Conservation (phyloP, 2,888 invertebrate genomes). For the Aphodius sticticus region DNA sequence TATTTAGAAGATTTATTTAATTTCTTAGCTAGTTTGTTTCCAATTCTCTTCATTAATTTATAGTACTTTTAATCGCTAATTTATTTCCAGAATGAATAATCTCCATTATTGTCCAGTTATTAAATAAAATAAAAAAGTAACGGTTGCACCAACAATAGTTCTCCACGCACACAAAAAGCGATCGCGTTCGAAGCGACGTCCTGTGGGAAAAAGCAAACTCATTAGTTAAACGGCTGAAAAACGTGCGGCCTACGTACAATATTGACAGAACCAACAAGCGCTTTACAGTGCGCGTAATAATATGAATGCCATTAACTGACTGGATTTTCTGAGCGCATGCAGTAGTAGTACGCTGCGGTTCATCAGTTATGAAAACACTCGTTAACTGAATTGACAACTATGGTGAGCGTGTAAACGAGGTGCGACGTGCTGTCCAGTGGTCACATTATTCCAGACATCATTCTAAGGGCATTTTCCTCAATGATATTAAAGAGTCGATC, state of each 20-base stretch:
- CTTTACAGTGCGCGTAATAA: slow-evolving; percentile 15
- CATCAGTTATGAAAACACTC: slow-evolving; percentile 46
- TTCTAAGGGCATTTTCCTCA: neutral
- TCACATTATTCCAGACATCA: neutral
- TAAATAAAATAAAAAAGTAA: too few species aligned
- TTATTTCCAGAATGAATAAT: too few species aligned
- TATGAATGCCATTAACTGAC: slow-evolving; percentile 38
- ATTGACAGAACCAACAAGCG: slow-evolving; percentile 9
- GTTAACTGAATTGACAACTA: slow-evolving; percentile 43
- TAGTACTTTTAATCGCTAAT: too few species aligned
- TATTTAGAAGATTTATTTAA: too few species aligned
- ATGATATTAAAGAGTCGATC: neutral
- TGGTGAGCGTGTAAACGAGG: slow-evolving; percentile 36
- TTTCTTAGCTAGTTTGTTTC: too few species aligned
- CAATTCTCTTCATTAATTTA: too few species aligned
- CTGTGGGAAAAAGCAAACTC: neutral
- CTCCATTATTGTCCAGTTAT: too few species aligned
- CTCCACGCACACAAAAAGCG: too few species aligned
- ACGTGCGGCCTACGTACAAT: neutral
- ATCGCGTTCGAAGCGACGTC: too few species aligned
- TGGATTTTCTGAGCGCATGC: slow-evolving; percentile 31
- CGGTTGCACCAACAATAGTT: too few species aligned
- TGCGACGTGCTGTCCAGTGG: neutral
- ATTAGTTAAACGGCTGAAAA: slow-evolving; percentile 12
- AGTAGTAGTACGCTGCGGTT: slow-evolving; percentile 35